Evolutionary conservation across 2,113 vertebrate species (phyloP), one percentile per base, ranked within the genome.

Genomic region (Ploceus nigricollis): DNA sequence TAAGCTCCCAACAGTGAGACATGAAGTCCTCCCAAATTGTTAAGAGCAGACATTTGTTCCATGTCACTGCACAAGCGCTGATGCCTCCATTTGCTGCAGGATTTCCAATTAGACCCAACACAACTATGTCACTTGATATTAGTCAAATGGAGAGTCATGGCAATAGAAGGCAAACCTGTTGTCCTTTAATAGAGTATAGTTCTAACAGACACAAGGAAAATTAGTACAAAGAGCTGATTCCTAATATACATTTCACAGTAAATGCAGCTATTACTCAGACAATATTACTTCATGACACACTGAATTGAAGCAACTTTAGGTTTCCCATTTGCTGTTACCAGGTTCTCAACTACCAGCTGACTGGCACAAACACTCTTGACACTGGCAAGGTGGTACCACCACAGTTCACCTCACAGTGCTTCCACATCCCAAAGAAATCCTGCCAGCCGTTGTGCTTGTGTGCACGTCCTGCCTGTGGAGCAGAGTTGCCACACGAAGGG

Each of bases 391-490:
- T 4, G 24, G 28, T 10, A 69, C 33, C 23, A 27, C 11, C 17
- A 37, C 33, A 37, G 30, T 30, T 58, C 66, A 61, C 40, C 25
- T 37, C 7, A 0, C 61, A 78, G 5, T 1, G 17, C 39, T 70
- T 37, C 44, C 37, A 45, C 2, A 7, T 4, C n/a, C 50, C 48
- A 27, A 3, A 37, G 30, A 77, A 50, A 90, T 8, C 28, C n/a
- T 56, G 54, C n/a, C 57, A 88, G 68, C 18, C 35, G 22, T 44
- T 4, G 0, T 12, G 12, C 33, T 9, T 25, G 15, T 13, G 22
- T 1, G 1, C 33, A 20, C 0, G 0, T 39, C 45, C 73, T 45
- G 39, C 45, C 24, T 0, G 0, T 1, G 7, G 21, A 76, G 56
- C 50, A 84, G 35, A 47, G 37, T 8, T 33, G 15, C 7, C 61